A percentile compares a stretch with the other conserved stretches of the same genome.
Evolutionary conservation across 2,888 invertebrate genomes (phyloP).

Genomic region (Leucophenga montana): DNA sequence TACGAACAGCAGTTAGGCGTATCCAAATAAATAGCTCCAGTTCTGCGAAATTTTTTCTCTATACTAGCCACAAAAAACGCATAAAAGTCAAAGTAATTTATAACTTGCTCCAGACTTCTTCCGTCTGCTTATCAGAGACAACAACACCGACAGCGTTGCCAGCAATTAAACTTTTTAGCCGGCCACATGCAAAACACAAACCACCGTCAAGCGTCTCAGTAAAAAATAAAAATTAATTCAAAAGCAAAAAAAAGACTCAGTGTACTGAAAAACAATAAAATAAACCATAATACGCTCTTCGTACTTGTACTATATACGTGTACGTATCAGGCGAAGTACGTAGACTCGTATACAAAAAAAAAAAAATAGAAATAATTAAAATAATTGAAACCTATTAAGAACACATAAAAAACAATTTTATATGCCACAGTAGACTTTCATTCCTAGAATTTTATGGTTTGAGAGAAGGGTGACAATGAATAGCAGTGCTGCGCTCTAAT

Average conservation of each 20-base stretch:
- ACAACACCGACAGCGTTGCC: neutral
- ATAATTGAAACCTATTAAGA: slow-evolving; percentile 27
- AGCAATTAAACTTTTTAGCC: slow-evolving; percentile 19
- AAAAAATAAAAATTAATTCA: neutral
- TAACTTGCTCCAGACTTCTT: neutral
- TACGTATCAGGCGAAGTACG: neutral
- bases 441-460: too few relatives aligned
- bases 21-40: too few relatives aligned
- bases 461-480: neutral
- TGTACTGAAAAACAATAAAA: slow-evolving; percentile 13
- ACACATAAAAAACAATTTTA: slow-evolving; percentile 13
- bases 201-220: neutral
- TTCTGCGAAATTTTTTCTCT: neutral
- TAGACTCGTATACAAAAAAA: neutral
- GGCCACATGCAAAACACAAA: slow-evolving; percentile 23
- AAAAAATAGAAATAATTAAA: slow-evolving; percentile 21
- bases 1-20: too few relatives aligned
- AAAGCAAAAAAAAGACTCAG: neutral
- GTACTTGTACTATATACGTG: too few relatives aligned
- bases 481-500: neutral
- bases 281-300: neutral
- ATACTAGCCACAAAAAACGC: neutral
- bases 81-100: slow-evolving; percentile 24
- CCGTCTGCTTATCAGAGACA: too few relatives aligned
- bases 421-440: neutral